Base-by-base conservation (phyloP, 1,140 invertebrate species). In the Periplaneta americana region DNA sequence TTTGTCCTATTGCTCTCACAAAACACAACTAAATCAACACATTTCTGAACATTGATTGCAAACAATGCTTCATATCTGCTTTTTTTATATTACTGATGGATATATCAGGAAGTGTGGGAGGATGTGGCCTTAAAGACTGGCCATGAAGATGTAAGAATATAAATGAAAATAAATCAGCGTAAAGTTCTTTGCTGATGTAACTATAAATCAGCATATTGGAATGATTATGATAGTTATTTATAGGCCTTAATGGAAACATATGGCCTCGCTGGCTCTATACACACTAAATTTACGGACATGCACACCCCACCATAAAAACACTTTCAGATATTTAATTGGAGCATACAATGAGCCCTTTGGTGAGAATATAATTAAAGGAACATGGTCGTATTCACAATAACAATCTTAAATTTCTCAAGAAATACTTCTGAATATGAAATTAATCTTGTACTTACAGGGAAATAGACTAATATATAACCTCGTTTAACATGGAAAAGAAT, bases 241-340 rank as follows among this genome's bases (percentile, higher is more conserved):
- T 77, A 77, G 76, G 76, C 76, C 76, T 77, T 77, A 77, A 77
- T 37, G 76, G 34, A 77, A 77, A 77, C 76, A 77, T 18, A 18
- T 35, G 76, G 76, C 76, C 76, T 34, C 34, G 28, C 35, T 35
- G 76, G 76, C 76, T 28, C 15, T 77, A 77, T 15, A 77, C 76
- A 77, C 76, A 77, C 33, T 37, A 77, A 4, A 77, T 77, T 48
- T 35, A 77, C 76, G 34, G 33, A 77, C 34, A 77, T 36, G 76
- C 28, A 77, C 34, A 77, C 10, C 10, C 15, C 10, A 48, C 17
- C 39, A 48, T 48, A 48, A 1, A 8, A 48, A 48, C 39, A 48
- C 15, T 48, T 48, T 48, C 11, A 48, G 15, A 48, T 48, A 48
- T 13, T 17, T 18, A 48, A 22, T 15, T 48, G 39, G 39, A 4